phyloP scores from a whole-genome alignment of 1,140 invertebrate genomes.

The Theocolax elegans region DNA sequence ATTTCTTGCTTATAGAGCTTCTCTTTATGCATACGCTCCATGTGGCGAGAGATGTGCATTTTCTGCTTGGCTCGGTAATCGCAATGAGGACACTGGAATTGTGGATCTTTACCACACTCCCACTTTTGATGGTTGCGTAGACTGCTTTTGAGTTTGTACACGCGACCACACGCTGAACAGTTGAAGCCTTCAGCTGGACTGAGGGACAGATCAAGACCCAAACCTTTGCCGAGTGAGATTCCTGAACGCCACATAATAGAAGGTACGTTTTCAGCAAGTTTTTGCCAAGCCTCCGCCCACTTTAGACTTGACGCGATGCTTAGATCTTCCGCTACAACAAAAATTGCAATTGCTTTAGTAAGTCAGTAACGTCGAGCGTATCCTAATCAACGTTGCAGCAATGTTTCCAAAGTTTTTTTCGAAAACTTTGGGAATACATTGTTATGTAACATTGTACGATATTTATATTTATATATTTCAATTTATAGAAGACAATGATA shows the following conservation, averaged over 20 bases:
- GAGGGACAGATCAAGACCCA: constrained; percentile 46
- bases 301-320: constrained; percentile 45
- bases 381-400: background rate
- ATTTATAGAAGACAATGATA: no score
- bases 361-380: background rate
- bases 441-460: no score
- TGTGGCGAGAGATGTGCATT: constrained; percentile 87
- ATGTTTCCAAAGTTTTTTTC: background rate
- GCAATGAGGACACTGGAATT: constrained; percentile 85
- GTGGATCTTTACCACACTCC: constrained; percentile 87
- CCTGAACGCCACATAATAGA: constrained; percentile 67
- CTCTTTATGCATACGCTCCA: constrained; percentile 88
- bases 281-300: constrained; percentile 59
- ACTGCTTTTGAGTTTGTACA: constrained; percentile 87
- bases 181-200: constrained; percentile 71
- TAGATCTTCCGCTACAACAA: constrained; percentile 59
- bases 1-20: constrained; percentile 69
- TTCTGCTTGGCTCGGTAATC: constrained; percentile 85
- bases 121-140: constrained; percentile 87
- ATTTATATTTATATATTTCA: no score
- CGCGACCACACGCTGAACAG: constrained; percentile 81
- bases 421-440: background rate
- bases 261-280: constrained; percentile 59
- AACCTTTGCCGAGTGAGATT: constrained; percentile 49
- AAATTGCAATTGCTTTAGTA: constrained; percentile 41